Evolutionary conservation across 2,797 vertebrate genomes (phyloP).

Genomic region (Emys orbicularis): DNA sequence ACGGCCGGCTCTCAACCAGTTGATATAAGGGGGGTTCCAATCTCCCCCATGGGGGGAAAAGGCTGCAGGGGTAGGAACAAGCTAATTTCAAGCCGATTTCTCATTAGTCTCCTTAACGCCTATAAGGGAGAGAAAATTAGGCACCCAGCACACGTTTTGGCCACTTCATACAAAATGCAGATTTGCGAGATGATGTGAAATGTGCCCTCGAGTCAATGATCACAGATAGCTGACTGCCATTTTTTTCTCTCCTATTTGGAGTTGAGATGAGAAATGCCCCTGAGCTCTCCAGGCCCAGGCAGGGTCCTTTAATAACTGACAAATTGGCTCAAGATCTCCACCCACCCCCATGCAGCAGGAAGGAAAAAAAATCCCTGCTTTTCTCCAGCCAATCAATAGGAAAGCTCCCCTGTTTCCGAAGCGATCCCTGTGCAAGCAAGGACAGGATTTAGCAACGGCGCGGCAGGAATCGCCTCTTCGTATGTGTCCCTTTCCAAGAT

Average conservation of each 20-base stretch:
- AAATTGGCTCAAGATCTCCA: slow-evolving; percentile 67
- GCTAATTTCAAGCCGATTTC: slow-evolving; percentile 75
- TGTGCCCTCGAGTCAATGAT: slow-evolving; percentile 89
- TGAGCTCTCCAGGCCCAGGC: slow-evolving; percentile 39
- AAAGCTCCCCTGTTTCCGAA: not conserved
- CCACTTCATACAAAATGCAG: slow-evolving; percentile 91
- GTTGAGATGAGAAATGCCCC: slow-evolving; percentile 74
- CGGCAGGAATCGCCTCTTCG: not conserved
- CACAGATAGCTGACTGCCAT: slow-evolving; percentile 85
- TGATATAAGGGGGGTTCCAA: slow-evolving; percentile 35
- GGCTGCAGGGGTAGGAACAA: slow-evolving; percentile 66
- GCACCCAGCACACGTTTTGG: slow-evolving; percentile 81
- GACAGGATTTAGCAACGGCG: not conserved
- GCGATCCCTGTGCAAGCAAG: not conserved
- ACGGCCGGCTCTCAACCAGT: not conserved
- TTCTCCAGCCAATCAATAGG: not conserved
- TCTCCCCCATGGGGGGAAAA: slow-evolving; percentile 38
- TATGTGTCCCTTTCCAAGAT: not conserved
- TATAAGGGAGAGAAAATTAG: slow-evolving; percentile 78
- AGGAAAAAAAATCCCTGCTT: not conserved
- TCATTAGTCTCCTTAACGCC: slow-evolving; percentile 76
- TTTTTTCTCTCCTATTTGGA: slow-evolving; percentile 74
- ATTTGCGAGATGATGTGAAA: slow-evolving; percentile 89
- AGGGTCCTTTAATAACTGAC: slow-evolving; percentile 57
- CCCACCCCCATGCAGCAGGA: not conserved